Base-by-base conservation (phyloP, 2,797 vertebrate genomes). In the Typhlichthys subterraneus region DNA sequence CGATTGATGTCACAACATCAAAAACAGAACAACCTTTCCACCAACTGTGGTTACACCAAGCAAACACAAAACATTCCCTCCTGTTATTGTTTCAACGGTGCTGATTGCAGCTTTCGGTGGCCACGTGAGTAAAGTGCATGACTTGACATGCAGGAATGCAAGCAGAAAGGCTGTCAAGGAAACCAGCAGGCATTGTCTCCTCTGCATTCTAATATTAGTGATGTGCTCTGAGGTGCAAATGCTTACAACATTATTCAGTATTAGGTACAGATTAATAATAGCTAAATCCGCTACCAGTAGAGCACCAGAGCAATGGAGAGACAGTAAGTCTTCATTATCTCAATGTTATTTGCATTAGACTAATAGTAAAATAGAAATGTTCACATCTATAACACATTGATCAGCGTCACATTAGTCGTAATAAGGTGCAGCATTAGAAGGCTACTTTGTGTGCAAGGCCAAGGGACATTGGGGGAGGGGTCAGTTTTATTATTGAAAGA, bases 81-180 rank as follows among this genome's bases (percentile, higher is more conserved):
- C 33, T 38, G 8, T 38, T 38, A 9, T 38, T 38, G 33, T 9
- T 38, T 38, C 33, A 38, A 38, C 6, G 33, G 33, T 38, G 33
- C 8, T 2, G 7, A 38, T 38, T 38, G 33, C 33, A 38, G 33
- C 57, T 46, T 17, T 51, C 15, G 52, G 51, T 61, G 19, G 69
- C 42, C 72, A 31, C 69, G 14, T 38, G 5, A 59, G 57, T 60
- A 65, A 15, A 48, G 33, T 56, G 54, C 48, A 76, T 73, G 49
- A 58, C 17, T 56, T 75, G 70, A 76, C 82, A 80, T 62, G 72
- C 77, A 65, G 76, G 82, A 82, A 85, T 83, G 80, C 83, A 84
- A 77, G 77, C 85, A 76, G 54, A 65, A 62, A 70, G 57, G 74
- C 66, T 68, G 72, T 69, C 72, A 52, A 54, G 70, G 72, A 80